Conservation (phyloP, 1,140 invertebrate species). For the Leptestheria dahalacensis region DNA sequence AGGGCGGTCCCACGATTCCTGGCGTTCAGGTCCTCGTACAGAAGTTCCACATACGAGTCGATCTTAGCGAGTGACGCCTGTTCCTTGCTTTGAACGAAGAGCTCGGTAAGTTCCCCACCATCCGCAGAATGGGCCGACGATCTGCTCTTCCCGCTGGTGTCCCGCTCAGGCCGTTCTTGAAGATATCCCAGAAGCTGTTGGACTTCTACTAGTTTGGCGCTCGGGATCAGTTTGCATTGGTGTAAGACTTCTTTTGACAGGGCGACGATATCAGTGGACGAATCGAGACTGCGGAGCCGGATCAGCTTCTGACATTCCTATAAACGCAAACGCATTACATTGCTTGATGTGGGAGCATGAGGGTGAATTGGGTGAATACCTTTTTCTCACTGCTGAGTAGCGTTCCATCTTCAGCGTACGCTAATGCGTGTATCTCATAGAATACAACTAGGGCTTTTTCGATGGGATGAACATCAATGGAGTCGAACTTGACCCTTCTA, state of each 20-base stretch:
- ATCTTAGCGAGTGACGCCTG: constrained; percentile 53
- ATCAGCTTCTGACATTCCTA: constrained; percentile 70
- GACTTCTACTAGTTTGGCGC: constrained; percentile 64
- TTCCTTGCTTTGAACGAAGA: constrained; percentile 1
- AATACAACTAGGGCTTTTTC: constrained; percentile 79
- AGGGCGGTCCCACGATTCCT: constrained; percentile 85
- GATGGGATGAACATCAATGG: constrained; percentile 76
- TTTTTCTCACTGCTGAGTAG: constrained; percentile 72
- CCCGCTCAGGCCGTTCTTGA: constrained; percentile 43
- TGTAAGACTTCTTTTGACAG: constrained; percentile 74
- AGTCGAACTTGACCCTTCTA: constrained; percentile 21
- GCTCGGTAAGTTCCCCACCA: constrained; percentile 23
- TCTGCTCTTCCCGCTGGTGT: not conserved
- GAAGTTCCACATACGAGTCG: constrained; percentile 84
- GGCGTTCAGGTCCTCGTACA: constrained; percentile 88
- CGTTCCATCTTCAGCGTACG: constrained; percentile 66
- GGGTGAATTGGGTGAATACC: constrained; percentile 30
- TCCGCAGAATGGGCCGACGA: constrained; percentile 4
- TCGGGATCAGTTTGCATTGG: constrained; percentile 76
- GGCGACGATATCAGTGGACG: constrained; percentile 57
- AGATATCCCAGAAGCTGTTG: constrained; percentile 85
- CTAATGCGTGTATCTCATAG: constrained; percentile 74
- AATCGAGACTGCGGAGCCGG: constrained; percentile 63
- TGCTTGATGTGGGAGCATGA: not conserved
- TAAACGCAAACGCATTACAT: constrained; percentile 20